Evolutionary conservation across 2,888 invertebrate genomes (phyloP), one percentile per base, ranked within the genome.

Genomic region (Brachyptera putata): DNA sequence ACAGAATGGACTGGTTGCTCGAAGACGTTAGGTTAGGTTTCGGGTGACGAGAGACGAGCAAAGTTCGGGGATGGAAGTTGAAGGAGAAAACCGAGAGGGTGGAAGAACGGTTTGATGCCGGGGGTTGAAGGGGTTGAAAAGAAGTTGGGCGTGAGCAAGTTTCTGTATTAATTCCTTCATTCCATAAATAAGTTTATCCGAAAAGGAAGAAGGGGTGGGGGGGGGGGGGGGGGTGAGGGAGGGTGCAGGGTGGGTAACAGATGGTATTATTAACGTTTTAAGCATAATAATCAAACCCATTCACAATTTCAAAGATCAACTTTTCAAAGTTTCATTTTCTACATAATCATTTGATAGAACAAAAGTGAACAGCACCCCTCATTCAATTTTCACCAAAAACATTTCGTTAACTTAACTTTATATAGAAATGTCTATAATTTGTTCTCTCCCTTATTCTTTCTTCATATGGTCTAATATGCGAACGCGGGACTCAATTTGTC

Each of bases 181-280:
- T 53, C 34, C 53, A 53, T 53, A 53, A 53, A 53, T 53, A 53
- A 53, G 53, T 53, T 53, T 53, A 36, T 34, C 22, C 24, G 56
- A 24, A 46, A 25, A 7, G 21, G 46, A 7, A 24, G n/a, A 16
- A 18, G 39, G 14, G 39, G 56, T 21, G 39, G 21, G 49, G 18
- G n/a, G 21, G 22, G 48, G 48, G 25, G 30, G n/a, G n/a, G n/a
- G n/a, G n/a, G n/a, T n/a, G n/a, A n/a, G n/a, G n/a, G n/a, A n/a
- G n/a, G 25, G 30, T 22, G n/a, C 39, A 16, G 18, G 30, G n/a
- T 21, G 22, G 48, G 57, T 49, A 53, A 50, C 59, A 59, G 59
- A 59, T 59, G 59, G 59, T 50, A 53, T 53, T 59, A 53, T 59
- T 59, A 43, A 59, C 53, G 53, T 53, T 53, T 53, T 36, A 36